These are phyloP conservation scores for Apotomis betuletana DNA, from an alignment of 2,888 invertebrate species.

Conservation along the genomic window DNA sequence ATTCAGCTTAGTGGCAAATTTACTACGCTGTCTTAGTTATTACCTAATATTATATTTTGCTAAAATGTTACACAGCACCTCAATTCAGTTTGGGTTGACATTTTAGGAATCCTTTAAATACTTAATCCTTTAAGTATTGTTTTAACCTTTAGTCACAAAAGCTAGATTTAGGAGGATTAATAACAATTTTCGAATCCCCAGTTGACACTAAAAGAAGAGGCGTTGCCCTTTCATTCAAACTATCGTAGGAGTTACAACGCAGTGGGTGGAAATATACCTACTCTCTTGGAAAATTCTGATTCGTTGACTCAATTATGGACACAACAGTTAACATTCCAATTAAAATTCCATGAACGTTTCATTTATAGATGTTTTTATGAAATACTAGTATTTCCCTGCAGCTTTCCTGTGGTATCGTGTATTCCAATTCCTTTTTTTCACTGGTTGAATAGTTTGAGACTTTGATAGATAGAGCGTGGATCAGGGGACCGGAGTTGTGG, in stretches of 20 bases:
- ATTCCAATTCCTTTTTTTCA: too few species aligned
- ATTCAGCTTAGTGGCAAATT: too few species aligned
- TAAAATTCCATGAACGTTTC: neutral
- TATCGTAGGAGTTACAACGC: conserved; percentile 4
- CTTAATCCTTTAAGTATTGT: too few species aligned
- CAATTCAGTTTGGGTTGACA: too few species aligned
- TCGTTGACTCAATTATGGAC: neutral
- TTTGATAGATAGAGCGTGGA: too few species aligned
- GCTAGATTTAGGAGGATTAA: neutral
- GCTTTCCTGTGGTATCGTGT: too few species aligned
- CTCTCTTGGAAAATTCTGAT: neutral
- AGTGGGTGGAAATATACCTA: conserved; percentile 1
- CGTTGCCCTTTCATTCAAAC: conserved; percentile 6
- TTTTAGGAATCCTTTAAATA: too few species aligned
- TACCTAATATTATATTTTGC: too few species aligned
- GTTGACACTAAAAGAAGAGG: conserved; percentile 1
- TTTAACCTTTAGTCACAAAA: neutral
- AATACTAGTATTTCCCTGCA: neutral
- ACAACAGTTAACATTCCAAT: neutral
- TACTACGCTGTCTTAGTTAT: too few species aligned
- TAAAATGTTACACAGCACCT: too few species aligned
- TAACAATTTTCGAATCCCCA: neutral
- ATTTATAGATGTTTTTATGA: neutral
- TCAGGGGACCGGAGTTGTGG: too few species aligned
- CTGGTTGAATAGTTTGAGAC: too few species aligned